Base-by-base conservation (phyloP, 2,888 invertebrate species). In the Leptogaster cylindrica region DNA sequence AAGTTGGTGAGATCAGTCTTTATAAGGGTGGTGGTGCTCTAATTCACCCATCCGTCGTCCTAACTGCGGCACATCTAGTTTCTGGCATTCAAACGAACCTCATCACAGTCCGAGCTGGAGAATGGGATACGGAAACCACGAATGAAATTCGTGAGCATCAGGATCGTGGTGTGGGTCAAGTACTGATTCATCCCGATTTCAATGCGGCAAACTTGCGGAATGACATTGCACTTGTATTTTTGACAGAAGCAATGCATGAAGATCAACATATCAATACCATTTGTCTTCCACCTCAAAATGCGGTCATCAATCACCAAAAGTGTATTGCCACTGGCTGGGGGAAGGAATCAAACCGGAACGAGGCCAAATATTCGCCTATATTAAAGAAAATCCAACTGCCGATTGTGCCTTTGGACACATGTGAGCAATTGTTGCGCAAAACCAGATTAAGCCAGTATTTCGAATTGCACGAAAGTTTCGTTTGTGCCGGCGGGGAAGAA, bases 11-110 rank as follows among this genome's bases (percentile, higher is more conserved):
- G 8, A 5, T 36, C 18, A 55, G 23, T n/a, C 82, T 86, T 3
- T 93, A 90, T 77, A 84, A 89, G 14, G 93, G 93, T 41, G 93
- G 93, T 0, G 93, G 92, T 0, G 87, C 92, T 0, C 81, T 94
- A 5, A 91, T 94, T 71, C 89, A 91, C 70, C 88, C 77, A 0
- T 82, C 82, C 61, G 89, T 89, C 1, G 90, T 92, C 0, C 78
- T 93, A 5, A 93, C 93, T 0, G 90, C 90, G 0, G 92, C 91
- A 0, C 94, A 94, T 77, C 90, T 90, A 76, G 71, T 77, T 31
- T 69, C 68, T 31, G 71, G 74, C 5, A 65, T 70, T 33, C 69
- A 58, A n/a, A 66, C 72, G n/a, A 72, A 73, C 27, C 63, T 75
- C 20, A 73, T 83, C 28, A 71, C 77, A 33, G 81, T 88, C 0